Base-by-base conservation (phyloP, 2,888 invertebrate genomes). In the Erynnis tages region DNA sequence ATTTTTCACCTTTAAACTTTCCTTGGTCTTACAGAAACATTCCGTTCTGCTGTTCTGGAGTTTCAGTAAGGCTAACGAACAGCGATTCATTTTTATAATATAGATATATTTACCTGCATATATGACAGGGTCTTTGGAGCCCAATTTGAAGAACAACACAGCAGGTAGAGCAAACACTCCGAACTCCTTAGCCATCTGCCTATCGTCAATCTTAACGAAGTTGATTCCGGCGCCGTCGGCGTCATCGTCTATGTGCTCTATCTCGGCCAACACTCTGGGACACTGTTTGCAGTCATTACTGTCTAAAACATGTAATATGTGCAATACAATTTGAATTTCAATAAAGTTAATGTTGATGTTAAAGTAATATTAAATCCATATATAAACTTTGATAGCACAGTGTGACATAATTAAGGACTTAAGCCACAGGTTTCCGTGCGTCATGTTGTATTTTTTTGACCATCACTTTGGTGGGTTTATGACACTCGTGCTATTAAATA, bases 211-310 rank as follows among this genome's bases (percentile, higher is more conserved):
- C 79, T 97, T 97, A 2, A 97, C 96, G 66, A 97, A 97, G 73
- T 97, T 96, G 57, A 97, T 97, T 4, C 96, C 96, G 2, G 95
- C 95, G 11, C 93, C 91, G 72, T 97, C 97, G 0, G 97, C 97
- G 62, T 97, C 97, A 71, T 97, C 97, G 69, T 97, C 97, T 63
- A 97, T 97, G 77, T 97, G 96, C 72, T 97, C 97, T 60, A 97
- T 94, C 79, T 97, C 97, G 27, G 93, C 91, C 63, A 97, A 90
- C 17, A 97, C 97, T 74, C 94, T 92, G 62, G 95, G 95, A 76
- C 97, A 97, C 82, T 97, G 97, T 84, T 97, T 97, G 90, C 97
- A 97, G 87, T 97, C 97, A 91, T 95, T 95, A 91, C 96, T 96
- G 91, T 97, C 97, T 97, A 90, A 85, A 93, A 92, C 83, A 91